phyloP scores from a whole-genome alignment of 2,888 invertebrate species.

The Sylvicola fuscatus region DNA sequence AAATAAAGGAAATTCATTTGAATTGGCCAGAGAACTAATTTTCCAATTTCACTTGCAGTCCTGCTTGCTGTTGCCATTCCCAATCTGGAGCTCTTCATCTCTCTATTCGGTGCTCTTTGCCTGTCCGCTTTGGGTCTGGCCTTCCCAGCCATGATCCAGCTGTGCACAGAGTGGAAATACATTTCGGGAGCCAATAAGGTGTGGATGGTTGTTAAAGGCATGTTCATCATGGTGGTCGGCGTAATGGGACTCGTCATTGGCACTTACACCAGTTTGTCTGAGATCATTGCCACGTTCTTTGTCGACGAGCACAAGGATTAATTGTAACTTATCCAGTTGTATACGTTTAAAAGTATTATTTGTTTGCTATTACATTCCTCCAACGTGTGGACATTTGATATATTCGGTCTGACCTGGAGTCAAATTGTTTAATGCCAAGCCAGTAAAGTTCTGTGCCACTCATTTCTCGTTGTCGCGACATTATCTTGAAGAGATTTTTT shows the following conservation, averaged over 20 bases:
- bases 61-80: slow-evolving; percentile 69
- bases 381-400: no score
- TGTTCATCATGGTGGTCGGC: slow-evolving; percentile 40
- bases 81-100: slow-evolving; percentile 59
- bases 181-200: slow-evolving; percentile 31
- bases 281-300: slow-evolving; percentile 6
- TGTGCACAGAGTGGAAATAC: slow-evolving; percentile 59
- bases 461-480: no score
- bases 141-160: slow-evolving; percentile 79
- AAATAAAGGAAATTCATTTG: slow-evolving; percentile 32
- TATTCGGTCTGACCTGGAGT: no score
- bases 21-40: not conserved
- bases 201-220: slow-evolving; percentile 39
- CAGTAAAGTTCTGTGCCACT: no score
- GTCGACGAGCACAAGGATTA: no score
- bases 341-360: no score
- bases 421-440: no score
- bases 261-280: slow-evolving; percentile 37
- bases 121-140: slow-evolving; percentile 74
- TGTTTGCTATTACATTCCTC: no score
- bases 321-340: no score
- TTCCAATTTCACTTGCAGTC: slow-evolving; percentile 33
- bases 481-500: no score
- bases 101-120: slow-evolving; percentile 73
- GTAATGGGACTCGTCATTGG: slow-evolving; percentile 45